Evolutionary conservation across 1,140 invertebrate genomes (phyloP).

Genomic region (Calosoma granatense): DNA sequence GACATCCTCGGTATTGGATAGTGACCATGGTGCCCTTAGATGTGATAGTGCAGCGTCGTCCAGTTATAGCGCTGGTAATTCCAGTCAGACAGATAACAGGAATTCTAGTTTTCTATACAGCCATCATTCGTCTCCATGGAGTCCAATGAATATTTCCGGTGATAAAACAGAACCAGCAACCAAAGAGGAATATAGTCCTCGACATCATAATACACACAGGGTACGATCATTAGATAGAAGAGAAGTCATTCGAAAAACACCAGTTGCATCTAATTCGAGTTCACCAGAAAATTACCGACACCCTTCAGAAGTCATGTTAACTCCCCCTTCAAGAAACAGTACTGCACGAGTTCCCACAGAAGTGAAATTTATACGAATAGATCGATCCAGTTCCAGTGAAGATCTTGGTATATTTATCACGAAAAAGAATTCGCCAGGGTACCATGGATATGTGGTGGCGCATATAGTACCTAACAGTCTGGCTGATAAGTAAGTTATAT

Average conservation of each 20-base stretch:
- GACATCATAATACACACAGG: conserved; percentile 36
- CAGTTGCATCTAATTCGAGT: conserved; percentile 21
- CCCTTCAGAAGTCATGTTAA: not conserved
- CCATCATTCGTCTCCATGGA: conserved; percentile 27
- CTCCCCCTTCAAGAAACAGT: not conserved
- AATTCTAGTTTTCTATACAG: conserved; percentile 21
- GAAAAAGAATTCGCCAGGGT: conserved; percentile 54
- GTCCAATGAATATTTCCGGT: conserved; percentile 17
- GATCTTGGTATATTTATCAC: conserved; percentile 79
- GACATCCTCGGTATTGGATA: conserved; percentile 54
- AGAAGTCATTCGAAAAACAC: conserved; percentile 40
- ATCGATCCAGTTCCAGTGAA: conserved; percentile 51
- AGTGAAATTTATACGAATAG: conserved; percentile 52
- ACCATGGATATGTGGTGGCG: conserved; percentile 70
- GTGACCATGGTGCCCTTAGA: conserved; percentile 43
- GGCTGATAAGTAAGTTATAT: conserved; percentile 55
- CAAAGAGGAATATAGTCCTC: conserved; percentile 17
- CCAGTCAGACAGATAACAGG: conserved; percentile 28
- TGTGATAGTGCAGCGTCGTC: conserved; percentile 46
- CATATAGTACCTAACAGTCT: conserved; percentile 68
- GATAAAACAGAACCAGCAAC: conserved; percentile 22
- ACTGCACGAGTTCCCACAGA: conserved; percentile 4
- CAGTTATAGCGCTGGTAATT: conserved; percentile 29
- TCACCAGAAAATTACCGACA: too few relatives aligned
- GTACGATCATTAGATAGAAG: conserved; percentile 41